Evolutionary conservation across 2,888 invertebrate genomes (phyloP).

Genomic region (Synergus japonicus): DNA sequence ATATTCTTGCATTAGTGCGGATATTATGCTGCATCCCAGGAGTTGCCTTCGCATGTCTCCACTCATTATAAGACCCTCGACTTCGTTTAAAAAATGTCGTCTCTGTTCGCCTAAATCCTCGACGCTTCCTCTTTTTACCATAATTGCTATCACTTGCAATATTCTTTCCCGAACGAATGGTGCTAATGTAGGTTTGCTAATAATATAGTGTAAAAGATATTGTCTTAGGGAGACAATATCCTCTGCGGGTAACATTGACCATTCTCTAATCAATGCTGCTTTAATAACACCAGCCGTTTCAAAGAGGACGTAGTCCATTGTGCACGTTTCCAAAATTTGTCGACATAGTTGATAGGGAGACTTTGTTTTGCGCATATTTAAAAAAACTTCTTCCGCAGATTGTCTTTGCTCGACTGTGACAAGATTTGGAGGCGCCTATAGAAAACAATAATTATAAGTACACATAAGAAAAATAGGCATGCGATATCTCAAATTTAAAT

Average conservation of each 20-base stretch:
- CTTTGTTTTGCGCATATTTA: slow-evolving; percentile 89
- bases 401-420: slow-evolving; percentile 88
- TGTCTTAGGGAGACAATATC: slow-evolving; percentile 86
- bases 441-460: slow-evolving; percentile 51
- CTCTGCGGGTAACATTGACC: slow-evolving; percentile 84
- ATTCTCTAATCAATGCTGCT: slow-evolving; percentile 90
- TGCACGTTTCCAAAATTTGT: slow-evolving; percentile 86
- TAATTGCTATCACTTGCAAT: slow-evolving; percentile 89
- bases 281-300: slow-evolving; percentile 92
- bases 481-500: not conserved
- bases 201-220: slow-evolving; percentile 88
- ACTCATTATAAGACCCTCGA: slow-evolving; percentile 86
- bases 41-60: slow-evolving; percentile 86
- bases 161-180: slow-evolving; percentile 88
- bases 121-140: slow-evolving; percentile 90
- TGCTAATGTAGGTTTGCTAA: slow-evolving; percentile 83
- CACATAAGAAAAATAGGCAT: not conserved
- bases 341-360: slow-evolving; percentile 89
- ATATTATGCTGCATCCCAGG: slow-evolving; percentile 90
- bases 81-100: slow-evolving; percentile 84
- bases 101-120: slow-evolving; percentile 86
- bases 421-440: slow-evolving; percentile 88
- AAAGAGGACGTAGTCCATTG: slow-evolving; percentile 89
- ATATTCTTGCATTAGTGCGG: slow-evolving; percentile 92
- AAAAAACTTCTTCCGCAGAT: slow-evolving; percentile 89